A percentile compares a stretch with the other conserved stretches of the same genome.
phyloP scores from a whole-genome alignment of 2,113 vertebrate genomes.

The Indicator indicator region DNA sequence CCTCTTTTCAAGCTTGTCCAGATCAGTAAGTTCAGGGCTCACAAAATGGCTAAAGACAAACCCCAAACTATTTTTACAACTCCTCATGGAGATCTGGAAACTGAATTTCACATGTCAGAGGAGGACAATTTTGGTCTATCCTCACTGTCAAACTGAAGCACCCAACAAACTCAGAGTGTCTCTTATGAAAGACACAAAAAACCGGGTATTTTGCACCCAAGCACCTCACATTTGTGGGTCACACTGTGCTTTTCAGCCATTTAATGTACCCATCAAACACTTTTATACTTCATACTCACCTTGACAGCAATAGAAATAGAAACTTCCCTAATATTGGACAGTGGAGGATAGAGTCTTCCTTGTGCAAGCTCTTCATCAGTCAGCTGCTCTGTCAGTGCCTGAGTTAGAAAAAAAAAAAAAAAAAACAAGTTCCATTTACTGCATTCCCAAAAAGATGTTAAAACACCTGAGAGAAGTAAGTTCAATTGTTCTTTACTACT shows the following conservation, averaged over 20 bases:
- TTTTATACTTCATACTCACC: slow-evolving; percentile 72
- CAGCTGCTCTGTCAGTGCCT: slow-evolving; percentile 89
- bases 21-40: not conserved
- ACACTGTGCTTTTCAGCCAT: not conserved
- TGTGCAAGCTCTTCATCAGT: slow-evolving; percentile 86
- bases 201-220: not conserved
- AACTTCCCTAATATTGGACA: slow-evolving; percentile 94
- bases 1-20: too few species aligned
- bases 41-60: not conserved
- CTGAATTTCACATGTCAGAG: not conserved
- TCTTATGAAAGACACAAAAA: not conserved
- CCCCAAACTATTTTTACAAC: not conserved
- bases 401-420: slow-evolving; percentile 23
- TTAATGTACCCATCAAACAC: not conserved
- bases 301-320: slow-evolving; percentile 92
- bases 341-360: slow-evolving; percentile 91
- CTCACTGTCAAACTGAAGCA: not conserved
- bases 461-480: not conserved
- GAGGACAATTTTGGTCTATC: fast-evolving
- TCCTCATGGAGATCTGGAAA: not conserved
- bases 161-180: fast-evolving
- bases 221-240: not conserved
- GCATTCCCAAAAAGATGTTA: fast-evolving
- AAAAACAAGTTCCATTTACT: not conserved
- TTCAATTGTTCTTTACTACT: not conserved